Evolutionary conservation across 92 coral and sea anemone genomes (phyloP), one percentile per base, ranked within the genome.

Genomic region (Blastomussa wellsi): DNA sequence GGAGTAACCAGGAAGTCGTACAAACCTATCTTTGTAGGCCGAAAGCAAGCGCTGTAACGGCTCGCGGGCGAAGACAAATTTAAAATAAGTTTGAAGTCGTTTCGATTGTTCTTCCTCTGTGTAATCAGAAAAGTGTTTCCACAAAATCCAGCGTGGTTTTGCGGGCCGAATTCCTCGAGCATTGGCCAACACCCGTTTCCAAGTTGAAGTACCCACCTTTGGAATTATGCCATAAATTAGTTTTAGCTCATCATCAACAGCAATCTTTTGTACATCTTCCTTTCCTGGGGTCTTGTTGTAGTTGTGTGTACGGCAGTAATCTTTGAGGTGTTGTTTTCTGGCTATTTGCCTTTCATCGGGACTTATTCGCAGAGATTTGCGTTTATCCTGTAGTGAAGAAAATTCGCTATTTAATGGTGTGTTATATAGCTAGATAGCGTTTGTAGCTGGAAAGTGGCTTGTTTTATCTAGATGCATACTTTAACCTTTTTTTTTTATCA

Each of bases 11-110:
- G 53, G 59, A 7, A 1, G 20, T 24, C 15, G 16, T 41, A 42
- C 4, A 49, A 74, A 74, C 60, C 26, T 74, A 7, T 74, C 19
- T 3, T 74, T 74, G 38, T 74, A 28, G 8, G 79, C 79, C 0
- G 79, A 44, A 74, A 74, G 36, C 24, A 74, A 74, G 20, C 79
- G 79, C 42, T 74, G 36, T 36, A 74, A 31, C 9, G 79, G 79
- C n/a, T 74, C 79, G 0, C 79, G 79, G 15, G 47, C 79, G 35
- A 74, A 42, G 2, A 74, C 10, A 10, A 74, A 74, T 14, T 74
- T 74, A 17, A 42, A 74, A 48, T 74, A 47, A 0, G 37, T 74
- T n/a, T 47, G 5, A 3, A 74, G 60, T 26, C 35, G 22, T 5
- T 15, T 2, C 0, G 37, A 6, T n/a, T 19, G 12, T 74, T 74